These are phyloP conservation scores for Cephus rjabovi DNA, from an alignment of 2,888 invertebrate species.

Conservation along the genomic window DNA sequence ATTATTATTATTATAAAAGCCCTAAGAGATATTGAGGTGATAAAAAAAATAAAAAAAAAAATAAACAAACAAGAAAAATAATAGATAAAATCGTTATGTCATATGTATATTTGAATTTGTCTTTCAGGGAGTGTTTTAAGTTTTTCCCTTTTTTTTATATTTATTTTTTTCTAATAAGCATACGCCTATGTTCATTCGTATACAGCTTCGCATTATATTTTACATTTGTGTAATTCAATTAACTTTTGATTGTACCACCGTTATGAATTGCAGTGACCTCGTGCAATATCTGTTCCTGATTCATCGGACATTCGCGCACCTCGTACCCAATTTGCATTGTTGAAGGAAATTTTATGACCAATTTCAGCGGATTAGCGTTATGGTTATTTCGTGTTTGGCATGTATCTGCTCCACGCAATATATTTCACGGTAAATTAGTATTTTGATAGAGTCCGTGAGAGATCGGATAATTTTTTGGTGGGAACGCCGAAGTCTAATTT, in stretches of 20 bases:
- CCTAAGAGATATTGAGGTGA: slow-evolving; percentile 9
- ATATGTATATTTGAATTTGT: background rate
- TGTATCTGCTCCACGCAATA: background rate
- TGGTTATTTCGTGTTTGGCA: background rate
- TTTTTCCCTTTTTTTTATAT: background rate
- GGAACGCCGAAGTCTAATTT: background rate
- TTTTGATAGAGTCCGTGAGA: background rate
- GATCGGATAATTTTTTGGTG: background rate
- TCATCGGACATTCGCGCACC: background rate
- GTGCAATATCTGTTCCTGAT: background rate
- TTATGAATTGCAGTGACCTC: background rate
- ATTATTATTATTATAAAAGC: slow-evolving; percentile 5
- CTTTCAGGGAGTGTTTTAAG: background rate
- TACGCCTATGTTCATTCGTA: background rate
- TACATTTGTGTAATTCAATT: background rate
- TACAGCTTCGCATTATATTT: background rate
- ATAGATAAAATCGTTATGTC: background rate
- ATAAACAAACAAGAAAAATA: background rate
- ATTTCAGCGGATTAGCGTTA: background rate
- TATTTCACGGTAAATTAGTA: background rate
- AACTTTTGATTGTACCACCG: background rate
- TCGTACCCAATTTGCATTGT: background rate
- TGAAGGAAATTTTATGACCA: background rate
- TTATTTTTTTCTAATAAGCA: background rate
- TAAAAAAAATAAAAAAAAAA: background rate